Evolutionary conservation across 2,797 vertebrate genomes (phyloP).

Genomic region (Phylloscopus collybita): DNA sequence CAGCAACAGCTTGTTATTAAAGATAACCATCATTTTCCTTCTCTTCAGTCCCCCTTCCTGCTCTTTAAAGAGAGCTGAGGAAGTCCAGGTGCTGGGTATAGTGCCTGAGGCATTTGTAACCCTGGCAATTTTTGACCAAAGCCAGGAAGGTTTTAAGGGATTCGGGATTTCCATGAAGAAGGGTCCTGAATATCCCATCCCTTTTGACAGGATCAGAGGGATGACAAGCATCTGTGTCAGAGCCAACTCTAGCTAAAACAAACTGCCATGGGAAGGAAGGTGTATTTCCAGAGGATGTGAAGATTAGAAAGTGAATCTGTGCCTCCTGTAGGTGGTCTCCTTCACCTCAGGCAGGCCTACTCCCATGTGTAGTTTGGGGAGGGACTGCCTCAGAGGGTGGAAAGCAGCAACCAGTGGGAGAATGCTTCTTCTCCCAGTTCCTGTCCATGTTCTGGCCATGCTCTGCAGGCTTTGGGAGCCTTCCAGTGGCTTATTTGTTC

Average conservation of each 20-base stretch:
- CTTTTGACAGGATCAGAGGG: not conserved
- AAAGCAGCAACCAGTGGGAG: not conserved
- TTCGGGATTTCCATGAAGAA: not conserved
- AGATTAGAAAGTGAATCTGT: not conserved
- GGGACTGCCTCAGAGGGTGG: not conserved
- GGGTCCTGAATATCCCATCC: not conserved
- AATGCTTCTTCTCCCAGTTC: not conserved
- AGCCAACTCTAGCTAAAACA: not conserved
- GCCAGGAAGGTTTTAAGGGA: not conserved
- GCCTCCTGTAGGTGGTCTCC: not conserved
- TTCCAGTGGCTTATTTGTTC: conserved; percentile 20
- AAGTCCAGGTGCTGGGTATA: not conserved
- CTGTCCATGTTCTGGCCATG: not conserved
- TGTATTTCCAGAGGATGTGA: not conserved
- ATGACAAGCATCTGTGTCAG: not conserved
- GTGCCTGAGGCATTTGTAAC: not conserved
- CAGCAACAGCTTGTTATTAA: conserved; percentile 31
- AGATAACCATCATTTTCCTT: conserved; percentile 7
- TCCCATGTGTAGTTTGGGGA: not conserved
- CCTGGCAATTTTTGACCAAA: not conserved
- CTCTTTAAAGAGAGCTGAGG: not conserved
- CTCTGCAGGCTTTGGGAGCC: not conserved
- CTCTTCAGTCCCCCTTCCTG: not conserved
- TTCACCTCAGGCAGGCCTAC: not conserved
- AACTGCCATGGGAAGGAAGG: not conserved